Evolutionary conservation across 37 sponge, comb jelly and placozoan genomes (phyloP), one percentile per base, ranked within the genome.

Genomic region (Ephydatia muelleri): DNA sequence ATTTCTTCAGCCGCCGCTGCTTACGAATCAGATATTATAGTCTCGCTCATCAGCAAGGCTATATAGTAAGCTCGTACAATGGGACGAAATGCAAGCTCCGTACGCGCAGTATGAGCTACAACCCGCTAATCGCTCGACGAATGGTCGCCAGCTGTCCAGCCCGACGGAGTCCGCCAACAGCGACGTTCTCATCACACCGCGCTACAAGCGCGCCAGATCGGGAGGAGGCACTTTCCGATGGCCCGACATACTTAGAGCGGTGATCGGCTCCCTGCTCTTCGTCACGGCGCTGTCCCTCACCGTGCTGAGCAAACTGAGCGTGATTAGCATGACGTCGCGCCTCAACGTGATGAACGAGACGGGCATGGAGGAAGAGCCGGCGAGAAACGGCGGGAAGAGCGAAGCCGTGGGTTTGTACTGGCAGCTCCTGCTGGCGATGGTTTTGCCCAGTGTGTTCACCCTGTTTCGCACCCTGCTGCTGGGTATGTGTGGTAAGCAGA

Each of bases 401-500:
- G 25, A 40, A n/a, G 71, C 77, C 4, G 81, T 76, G 47, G 22
- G 72, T 19, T 68, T 86, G 30, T 94, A 87, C 81, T 84, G 88
- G 86, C 88, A 86, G 86, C 80, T 96, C 13, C 57, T 93, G 37
- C 38, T 93, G 19, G 74, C 90, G 19, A n/a, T 96, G 49, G 65
- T 96, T 37, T 37, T 92, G 3, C 96, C 96, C 4, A 84, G 90
- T 33, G 8, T 85, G 0, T 27, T 96, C 31, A 83, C 86, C 11
- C 72, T 90, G 64, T 64, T 85, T n/a, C 88, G 93, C 19, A 83
- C 83, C 70, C 49, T 90, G 31, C 73, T 90, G 13, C 70, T 80
- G 28, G 96, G 96, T 39, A 73, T 93, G 2, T 32, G 92, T 28
- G 87, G 88, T 16, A 95, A 95, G 71, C 84, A 82, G 28, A 68